Conservation (phyloP, 2,113 vertebrate genomes). For the Oostethus manadensis region DNA sequence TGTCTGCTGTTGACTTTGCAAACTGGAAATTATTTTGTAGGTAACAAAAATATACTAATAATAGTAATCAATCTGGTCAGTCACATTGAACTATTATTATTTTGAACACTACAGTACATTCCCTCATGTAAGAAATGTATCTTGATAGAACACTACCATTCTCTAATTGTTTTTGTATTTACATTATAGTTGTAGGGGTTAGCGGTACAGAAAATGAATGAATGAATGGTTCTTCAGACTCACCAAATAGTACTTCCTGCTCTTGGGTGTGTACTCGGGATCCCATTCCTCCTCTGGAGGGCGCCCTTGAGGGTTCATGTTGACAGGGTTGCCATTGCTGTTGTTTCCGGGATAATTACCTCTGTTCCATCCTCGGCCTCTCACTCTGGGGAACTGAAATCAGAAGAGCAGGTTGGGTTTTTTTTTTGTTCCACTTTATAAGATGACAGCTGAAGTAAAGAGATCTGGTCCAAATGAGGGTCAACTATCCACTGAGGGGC, state of each 20-base stretch:
- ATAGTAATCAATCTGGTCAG: no score
- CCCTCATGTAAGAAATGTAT: no score
- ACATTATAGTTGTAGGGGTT: no score
- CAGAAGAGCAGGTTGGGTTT: slow-evolving; percentile 2
- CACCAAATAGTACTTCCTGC: slow-evolving; percentile 99
- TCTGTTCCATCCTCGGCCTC: slow-evolving; percentile 92
- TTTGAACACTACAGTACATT: no score
- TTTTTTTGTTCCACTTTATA: neutral
- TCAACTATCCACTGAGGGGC: neutral
- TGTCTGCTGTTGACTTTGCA: no score
- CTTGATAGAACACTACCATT: no score
- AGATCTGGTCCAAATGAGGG: neutral
- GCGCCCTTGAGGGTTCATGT: slow-evolving; percentile 73
- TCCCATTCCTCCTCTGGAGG: slow-evolving; percentile 94
- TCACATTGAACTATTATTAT: no score
- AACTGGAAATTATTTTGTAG: no score
- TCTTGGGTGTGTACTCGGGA: slow-evolving; percentile 96
- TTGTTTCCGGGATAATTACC: slow-evolving; percentile 85
- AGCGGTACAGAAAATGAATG: no score
- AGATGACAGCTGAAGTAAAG: neutral
- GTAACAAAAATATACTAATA: no score
- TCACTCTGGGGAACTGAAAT: slow-evolving; percentile 82
- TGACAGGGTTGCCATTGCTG: slow-evolving; percentile 81
- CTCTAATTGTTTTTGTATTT: no score
- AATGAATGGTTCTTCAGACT: slow-evolving; percentile 34